Conservation (phyloP, 2,797 vertebrate species). For the Lerista edwardsae region DNA sequence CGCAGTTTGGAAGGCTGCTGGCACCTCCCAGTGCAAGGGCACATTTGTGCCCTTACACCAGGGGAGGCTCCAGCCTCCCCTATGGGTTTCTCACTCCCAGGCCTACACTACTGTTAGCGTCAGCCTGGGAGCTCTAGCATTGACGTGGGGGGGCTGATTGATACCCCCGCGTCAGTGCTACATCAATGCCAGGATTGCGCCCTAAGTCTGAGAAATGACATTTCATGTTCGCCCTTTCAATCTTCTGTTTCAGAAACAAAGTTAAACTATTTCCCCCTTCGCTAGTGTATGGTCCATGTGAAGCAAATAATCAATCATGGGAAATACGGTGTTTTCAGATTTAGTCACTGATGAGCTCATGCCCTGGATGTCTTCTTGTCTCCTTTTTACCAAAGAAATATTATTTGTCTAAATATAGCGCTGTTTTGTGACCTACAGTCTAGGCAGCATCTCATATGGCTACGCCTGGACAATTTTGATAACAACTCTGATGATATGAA, state of each 20-base stretch:
- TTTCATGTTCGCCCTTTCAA: background rate
- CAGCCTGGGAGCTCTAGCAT: too few species aligned
- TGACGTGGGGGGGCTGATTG: too few species aligned
- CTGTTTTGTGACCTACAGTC: slow-evolving; percentile 61
- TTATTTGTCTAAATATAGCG: slow-evolving; percentile 70
- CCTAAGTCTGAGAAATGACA: too few species aligned
- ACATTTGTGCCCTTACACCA: too few species aligned
- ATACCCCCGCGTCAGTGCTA: too few species aligned
- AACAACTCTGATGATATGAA: slow-evolving; percentile 73
- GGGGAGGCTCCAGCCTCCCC: too few species aligned
- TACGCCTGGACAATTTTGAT: slow-evolving; percentile 67
- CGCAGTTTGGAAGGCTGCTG: too few species aligned
- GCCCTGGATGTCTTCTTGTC: slow-evolving; percentile 37
- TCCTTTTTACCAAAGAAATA: slow-evolving; percentile 54
- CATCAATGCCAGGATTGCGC: too few species aligned
- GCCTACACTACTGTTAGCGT: too few species aligned
- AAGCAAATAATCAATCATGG: slow-evolving; percentile 44
- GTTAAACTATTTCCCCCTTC: background rate
- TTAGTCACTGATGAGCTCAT: slow-evolving; percentile 47
- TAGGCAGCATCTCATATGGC: slow-evolving; percentile 69
- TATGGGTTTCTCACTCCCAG: too few species aligned
- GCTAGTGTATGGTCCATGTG: slow-evolving; percentile 12
- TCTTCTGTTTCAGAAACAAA: background rate
- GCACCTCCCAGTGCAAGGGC: too few species aligned
- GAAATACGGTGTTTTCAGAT: slow-evolving; percentile 27